These are phyloP conservation scores for Drosophila neoperkinsi DNA, from an alignment of 2,888 invertebrate genomes.

Conservation along the genomic window DNA sequence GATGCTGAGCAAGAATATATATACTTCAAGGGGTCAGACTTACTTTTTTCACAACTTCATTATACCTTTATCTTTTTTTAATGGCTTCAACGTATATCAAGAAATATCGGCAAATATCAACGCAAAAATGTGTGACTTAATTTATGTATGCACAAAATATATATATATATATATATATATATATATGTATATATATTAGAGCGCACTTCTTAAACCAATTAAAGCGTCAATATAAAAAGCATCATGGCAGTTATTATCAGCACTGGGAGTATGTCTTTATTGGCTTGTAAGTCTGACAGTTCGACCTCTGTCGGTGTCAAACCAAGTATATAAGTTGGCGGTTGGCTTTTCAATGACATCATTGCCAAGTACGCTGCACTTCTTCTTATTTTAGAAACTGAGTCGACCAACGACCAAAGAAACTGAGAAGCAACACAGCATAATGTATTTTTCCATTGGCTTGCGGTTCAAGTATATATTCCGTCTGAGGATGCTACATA, in stretches of 20 bases:
- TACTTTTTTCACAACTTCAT: not conserved
- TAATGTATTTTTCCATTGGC: not conserved
- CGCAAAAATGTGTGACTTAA: not conserved
- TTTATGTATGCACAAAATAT: not conserved
- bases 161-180: not conserved
- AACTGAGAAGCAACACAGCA: constrained; percentile 1
- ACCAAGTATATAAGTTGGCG: not conserved
- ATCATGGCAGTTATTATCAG: not conserved
- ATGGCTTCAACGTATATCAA: not conserved
- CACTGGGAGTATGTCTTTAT: not conserved
- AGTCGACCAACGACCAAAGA: not conserved
- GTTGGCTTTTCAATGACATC: constrained; percentile 11
- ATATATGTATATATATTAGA: no score
- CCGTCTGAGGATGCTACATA: not conserved
- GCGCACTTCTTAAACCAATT: not conserved
- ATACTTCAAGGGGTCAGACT: no score
- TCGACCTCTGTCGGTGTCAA: not conserved
- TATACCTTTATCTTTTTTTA: not conserved
- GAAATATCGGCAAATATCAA: no score
- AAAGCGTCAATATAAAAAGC: constrained; percentile 1
- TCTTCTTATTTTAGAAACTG: constrained; percentile 1
- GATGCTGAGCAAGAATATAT: not conserved
- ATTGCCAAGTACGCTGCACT: not conserved
- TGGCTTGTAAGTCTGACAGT: not conserved
- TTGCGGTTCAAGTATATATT: constrained; percentile 16